These are phyloP conservation scores for Psammodynastes pulverulentus DNA, from an alignment of 2,113 vertebrate genomes.

Conservation along the genomic window DNA sequence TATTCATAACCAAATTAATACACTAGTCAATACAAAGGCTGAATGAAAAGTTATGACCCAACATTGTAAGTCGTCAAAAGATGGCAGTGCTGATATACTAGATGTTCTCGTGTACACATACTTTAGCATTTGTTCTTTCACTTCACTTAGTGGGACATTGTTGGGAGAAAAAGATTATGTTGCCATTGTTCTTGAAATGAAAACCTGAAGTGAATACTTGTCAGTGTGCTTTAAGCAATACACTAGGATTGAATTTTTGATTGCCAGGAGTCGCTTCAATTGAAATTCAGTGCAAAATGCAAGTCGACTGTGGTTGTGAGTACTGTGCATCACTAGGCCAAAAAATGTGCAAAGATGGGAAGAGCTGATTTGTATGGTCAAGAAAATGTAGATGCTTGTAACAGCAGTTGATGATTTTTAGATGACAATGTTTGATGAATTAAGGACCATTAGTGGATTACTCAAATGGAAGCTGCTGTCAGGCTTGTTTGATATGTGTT, in stretches of 20 bases:
- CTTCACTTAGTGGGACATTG: neutral
- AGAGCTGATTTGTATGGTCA: neutral
- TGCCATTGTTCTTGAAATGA: neutral
- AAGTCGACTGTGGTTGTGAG: neutral
- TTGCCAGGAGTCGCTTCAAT: neutral
- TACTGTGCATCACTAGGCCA: neutral
- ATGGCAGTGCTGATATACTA: neutral
- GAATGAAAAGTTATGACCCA: neutral
- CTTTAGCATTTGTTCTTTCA: neutral
- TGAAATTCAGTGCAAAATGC: neutral
- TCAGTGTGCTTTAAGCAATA: neutral
- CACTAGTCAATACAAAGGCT: neutral
- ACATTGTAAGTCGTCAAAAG: neutral
- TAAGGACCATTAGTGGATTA: neutral
- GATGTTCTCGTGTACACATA: neutral
- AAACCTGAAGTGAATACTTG: neutral
- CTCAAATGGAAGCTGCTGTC: neutral
- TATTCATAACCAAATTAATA: neutral
- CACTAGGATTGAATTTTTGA: neutral
- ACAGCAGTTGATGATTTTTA: neutral
- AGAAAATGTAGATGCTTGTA: neutral
- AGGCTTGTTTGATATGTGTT: neutral
- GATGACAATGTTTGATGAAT: neutral
- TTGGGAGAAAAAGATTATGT: neutral
- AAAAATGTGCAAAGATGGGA: neutral